These are phyloP conservation scores for Trichogramma dendrolimi DNA, from an alignment of 2,888 invertebrate species.

Conservation along the genomic window DNA sequence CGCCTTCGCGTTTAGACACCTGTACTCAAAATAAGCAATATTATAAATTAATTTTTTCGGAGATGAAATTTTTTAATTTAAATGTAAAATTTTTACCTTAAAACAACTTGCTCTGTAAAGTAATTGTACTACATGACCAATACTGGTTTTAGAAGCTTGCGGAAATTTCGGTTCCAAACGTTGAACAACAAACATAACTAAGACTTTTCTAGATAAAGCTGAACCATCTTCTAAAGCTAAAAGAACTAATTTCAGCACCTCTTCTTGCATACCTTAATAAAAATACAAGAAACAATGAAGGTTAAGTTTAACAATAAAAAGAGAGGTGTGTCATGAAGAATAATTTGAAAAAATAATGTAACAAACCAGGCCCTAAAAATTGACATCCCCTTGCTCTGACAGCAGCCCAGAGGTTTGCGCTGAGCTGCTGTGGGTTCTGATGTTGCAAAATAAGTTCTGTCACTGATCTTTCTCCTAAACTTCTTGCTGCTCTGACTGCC, in stretches of 20 bases:
- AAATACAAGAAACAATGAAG: slow-evolving; percentile 15
- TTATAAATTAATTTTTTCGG: not conserved
- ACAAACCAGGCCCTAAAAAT: slow-evolving; percentile 82
- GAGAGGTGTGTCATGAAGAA: not conserved
- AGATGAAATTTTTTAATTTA: no score
- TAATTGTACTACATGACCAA: slow-evolving; percentile 97
- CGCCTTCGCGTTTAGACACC: slow-evolving; percentile 93
- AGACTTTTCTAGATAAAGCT: slow-evolving; percentile 84
- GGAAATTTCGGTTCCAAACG: slow-evolving; percentile 91
- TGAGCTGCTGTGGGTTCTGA: slow-evolving; percentile 92
- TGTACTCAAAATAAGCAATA: slow-evolving; percentile 42
- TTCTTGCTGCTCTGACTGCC: slow-evolving; percentile 78
- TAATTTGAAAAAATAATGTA: not conserved
- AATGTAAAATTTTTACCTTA: slow-evolving; percentile 61
- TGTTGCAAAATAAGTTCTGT: slow-evolving; percentile 91
- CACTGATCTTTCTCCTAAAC: slow-evolving; percentile 91
- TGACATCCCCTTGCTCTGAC: slow-evolving; percentile 95
- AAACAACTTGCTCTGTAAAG: slow-evolving; percentile 97
- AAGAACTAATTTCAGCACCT: slow-evolving; percentile 89
- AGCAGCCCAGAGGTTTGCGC: slow-evolving; percentile 94
- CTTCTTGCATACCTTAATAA: slow-evolving; percentile 89
- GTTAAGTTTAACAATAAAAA: not conserved
- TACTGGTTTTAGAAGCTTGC: slow-evolving; percentile 97
- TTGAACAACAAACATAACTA: slow-evolving; percentile 98
- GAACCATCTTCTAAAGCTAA: slow-evolving; percentile 93